phyloP scores from a whole-genome alignment of 2,888 invertebrate genomes.

The Scaeva pyrastri region DNA sequence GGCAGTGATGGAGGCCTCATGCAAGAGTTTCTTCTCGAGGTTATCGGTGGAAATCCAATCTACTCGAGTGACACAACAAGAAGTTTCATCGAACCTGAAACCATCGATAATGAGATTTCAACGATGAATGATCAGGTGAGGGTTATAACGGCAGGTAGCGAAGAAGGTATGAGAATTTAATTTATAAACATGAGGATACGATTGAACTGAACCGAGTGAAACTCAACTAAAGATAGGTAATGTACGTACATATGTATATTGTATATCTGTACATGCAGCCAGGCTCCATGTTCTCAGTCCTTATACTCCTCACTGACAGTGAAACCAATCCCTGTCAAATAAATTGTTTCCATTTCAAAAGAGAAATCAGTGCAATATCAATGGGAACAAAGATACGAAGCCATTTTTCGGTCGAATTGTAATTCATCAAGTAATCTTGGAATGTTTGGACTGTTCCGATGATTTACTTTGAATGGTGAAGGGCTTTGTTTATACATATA shows the following conservation, averaged over 20 bases:
- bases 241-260: background rate
- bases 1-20: conserved; percentile 92
- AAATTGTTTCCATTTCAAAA: conserved; percentile 75
- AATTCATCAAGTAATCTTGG: conserved; percentile 75
- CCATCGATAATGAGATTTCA: conserved; percentile 86
- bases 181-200: conserved; percentile 74
- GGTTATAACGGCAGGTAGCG: conserved; percentile 30
- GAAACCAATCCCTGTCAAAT: conserved; percentile 74
- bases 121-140: conserved; percentile 88
- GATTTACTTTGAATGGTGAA: too few relatives aligned
- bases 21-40: conserved; percentile 93
- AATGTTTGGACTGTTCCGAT: conserved; percentile 61
- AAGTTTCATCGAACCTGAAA: conserved; percentile 81
- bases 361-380: conserved; percentile 72
- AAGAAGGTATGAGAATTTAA: conserved; percentile 69
- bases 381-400: conserved; percentile 74
- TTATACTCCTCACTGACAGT: conserved; percentile 43
- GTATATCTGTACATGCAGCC: too few relatives aligned
- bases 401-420: conserved; percentile 76
- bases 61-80: conserved; percentile 85
- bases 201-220: conserved; percentile 20
- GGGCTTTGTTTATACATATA: conserved; percentile 66
- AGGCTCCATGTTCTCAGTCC: background rate
- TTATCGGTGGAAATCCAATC: conserved; percentile 86
- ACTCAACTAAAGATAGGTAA: conserved; percentile 53